These are phyloP conservation scores for Ceryle rudis DNA, from an alignment of 2,797 vertebrate genomes.

Conservation along the genomic window DNA sequence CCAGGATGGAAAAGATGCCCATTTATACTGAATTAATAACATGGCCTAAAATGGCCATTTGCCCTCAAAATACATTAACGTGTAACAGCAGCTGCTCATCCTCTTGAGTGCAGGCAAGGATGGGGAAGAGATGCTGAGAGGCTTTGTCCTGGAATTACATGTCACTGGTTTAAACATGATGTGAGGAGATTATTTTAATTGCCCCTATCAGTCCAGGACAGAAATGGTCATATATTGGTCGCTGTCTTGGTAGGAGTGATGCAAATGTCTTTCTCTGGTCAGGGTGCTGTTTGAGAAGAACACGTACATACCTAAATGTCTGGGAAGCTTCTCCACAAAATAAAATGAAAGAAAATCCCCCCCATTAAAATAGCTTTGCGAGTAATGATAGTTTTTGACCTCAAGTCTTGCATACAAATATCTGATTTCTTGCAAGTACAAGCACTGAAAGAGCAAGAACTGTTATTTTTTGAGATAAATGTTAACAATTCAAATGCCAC, in stretches of 20 bases:
- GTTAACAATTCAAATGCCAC: not conserved
- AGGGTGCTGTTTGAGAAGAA: not conserved
- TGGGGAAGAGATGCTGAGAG: slow-evolving; percentile 30
- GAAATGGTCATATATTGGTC: not conserved
- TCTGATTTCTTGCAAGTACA: not conserved
- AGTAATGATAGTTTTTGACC: not conserved
- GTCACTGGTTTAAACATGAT: slow-evolving; percentile 1
- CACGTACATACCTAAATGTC: not conserved
- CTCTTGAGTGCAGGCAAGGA: not conserved
- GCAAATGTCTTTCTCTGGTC: not conserved
- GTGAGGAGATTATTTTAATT: slow-evolving; percentile 49
- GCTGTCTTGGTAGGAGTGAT: not conserved
- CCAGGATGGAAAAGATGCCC: not conserved
- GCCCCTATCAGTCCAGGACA: not conserved
- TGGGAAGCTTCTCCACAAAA: not conserved
- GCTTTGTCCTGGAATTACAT: slow-evolving; percentile 33
- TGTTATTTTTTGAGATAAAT: slow-evolving; percentile 12
- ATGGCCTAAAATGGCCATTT: slow-evolving; percentile 10
- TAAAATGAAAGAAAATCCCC: not conserved
- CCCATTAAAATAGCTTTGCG: not conserved
- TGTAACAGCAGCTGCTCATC: slow-evolving; percentile 47
- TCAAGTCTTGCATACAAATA: not conserved
- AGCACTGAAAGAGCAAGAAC: not conserved
- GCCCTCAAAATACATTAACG: slow-evolving; percentile 24
- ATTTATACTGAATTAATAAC: slow-evolving; percentile 7